Evolutionary conservation across 2,113 vertebrate genomes (phyloP).

Genomic region (Cromileptes altivelis): DNA sequence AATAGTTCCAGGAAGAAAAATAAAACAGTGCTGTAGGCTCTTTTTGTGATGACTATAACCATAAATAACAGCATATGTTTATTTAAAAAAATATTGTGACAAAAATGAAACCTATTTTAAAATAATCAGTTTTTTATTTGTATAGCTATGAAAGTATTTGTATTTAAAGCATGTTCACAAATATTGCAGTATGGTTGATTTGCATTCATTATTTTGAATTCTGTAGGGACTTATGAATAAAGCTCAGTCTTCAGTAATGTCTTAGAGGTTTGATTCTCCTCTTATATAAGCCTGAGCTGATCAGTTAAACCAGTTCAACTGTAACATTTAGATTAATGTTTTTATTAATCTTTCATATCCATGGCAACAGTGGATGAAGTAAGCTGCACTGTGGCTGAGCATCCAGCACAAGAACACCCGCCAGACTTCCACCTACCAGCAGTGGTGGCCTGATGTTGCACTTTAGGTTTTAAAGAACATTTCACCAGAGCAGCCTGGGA

Average conservation of each 20-base stretch:
- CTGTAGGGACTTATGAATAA: neutral
- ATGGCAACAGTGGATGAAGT: conserved; percentile 29
- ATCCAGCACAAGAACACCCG: neutral
- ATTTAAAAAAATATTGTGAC: too few species aligned
- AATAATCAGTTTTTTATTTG: neutral
- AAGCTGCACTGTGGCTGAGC: neutral
- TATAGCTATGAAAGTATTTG: neutral
- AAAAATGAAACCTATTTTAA: neutral
- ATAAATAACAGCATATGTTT: neutral
- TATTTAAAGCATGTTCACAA: neutral
- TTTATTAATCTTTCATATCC: conserved; percentile 2
- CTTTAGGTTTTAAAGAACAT: conserved; percentile 21
- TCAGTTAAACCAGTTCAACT: conserved; percentile 24
- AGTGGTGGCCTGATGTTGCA: conserved; percentile 5
- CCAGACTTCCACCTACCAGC: conserved; percentile 1
- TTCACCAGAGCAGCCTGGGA: conserved; percentile 26
- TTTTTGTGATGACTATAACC: neutral
- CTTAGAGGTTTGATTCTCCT: neutral
- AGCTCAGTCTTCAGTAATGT: conserved; percentile 4
- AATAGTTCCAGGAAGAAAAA: neutral
- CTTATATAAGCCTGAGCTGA: neutral
- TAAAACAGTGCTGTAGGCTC: too few species aligned
- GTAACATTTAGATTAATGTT: conserved; percentile 7
- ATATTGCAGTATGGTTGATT: conserved; percentile 12
- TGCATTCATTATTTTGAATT: neutral